These are phyloP conservation scores for Temnothorax nylanderi DNA, from an alignment of 1,140 invertebrate species.

Conservation along the genomic window DNA sequence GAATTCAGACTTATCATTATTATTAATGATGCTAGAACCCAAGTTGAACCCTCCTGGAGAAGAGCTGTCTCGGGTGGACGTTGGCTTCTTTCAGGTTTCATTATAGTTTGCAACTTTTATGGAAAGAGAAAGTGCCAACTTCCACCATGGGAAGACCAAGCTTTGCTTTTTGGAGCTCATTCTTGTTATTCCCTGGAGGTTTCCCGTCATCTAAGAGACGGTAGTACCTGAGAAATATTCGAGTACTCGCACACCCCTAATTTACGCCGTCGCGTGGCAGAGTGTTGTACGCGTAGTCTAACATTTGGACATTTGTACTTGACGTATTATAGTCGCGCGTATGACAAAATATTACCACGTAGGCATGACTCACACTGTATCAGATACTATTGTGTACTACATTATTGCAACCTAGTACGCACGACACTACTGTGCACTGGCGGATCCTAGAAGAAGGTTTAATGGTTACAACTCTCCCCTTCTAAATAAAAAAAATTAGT, in stretches of 20 bases:
- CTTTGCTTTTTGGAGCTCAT: neutral
- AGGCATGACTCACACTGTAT: constrained; percentile 69
- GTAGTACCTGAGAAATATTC: neutral
- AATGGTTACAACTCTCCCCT: too few relatives aligned
- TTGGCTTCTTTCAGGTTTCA: too few relatives aligned
- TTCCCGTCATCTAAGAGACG: neutral
- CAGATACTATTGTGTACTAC: constrained; percentile 13
- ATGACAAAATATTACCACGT: constrained; percentile 78
- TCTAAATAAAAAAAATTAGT: too few relatives aligned
- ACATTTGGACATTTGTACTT: constrained; percentile 80
- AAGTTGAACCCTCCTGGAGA: neutral
- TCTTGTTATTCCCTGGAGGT: neutral
- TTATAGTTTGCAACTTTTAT: neutral
- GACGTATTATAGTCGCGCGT: constrained; percentile 73
- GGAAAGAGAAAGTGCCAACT: too few relatives aligned
- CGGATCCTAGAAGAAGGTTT: too few relatives aligned
- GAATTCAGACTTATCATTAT: neutral
- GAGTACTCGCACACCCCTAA: constrained; percentile 2
- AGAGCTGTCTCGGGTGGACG: neutral
- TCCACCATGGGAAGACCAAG: neutral
- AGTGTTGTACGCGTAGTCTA: constrained; percentile 66
- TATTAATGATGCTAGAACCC: neutral
- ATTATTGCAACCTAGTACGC: neutral
- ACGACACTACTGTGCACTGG: neutral
- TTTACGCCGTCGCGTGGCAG: constrained; percentile 6